phyloP scores from a whole-genome alignment of 2,888 invertebrate genomes.

The Brachynemurus nebulosus region DNA sequence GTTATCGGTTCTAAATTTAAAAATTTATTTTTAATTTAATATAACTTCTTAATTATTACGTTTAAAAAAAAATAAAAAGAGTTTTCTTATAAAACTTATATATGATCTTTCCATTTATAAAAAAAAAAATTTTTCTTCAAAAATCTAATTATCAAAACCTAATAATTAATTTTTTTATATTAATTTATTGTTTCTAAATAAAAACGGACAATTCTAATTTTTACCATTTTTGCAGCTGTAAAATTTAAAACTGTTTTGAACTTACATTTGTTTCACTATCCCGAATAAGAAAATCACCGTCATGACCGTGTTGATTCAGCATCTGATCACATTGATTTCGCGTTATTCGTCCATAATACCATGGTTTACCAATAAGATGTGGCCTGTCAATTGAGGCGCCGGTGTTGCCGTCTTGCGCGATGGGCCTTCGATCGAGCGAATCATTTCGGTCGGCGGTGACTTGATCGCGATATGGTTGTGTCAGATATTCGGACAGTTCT shows the following conservation, averaged over 20 bases:
- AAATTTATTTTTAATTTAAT: too few species aligned
- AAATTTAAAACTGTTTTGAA: conserved; percentile 22
- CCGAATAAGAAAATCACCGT: conserved; percentile 96
- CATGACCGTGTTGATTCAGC: conserved; percentile 87
- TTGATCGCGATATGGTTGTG: conserved; percentile 62
- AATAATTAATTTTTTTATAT: too few species aligned
- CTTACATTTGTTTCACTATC: conserved; percentile 98
- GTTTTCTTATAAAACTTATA: too few species aligned
- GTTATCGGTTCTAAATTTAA: too few species aligned
- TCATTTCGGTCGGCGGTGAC: conserved; percentile 38
- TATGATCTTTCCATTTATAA: too few species aligned
- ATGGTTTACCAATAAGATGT: conserved; percentile 68
- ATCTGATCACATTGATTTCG: conserved; percentile 93
- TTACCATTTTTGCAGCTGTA: too few species aligned
- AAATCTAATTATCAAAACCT: too few species aligned
- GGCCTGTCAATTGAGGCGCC: conserved; percentile 40
- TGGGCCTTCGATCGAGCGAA: conserved; percentile 10
- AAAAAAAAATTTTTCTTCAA: too few species aligned
- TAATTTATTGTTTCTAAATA: too few species aligned
- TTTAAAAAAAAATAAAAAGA: too few species aligned
- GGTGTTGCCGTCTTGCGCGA: conserved; percentile 7
- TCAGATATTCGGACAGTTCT: conserved; percentile 79
- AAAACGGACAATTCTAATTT: too few species aligned
- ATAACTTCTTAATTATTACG: too few species aligned
- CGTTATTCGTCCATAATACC: conserved; percentile 96